Conservation (phyloP, 2,797 vertebrate genomes). For the Bovichtus variegatus region DNA sequence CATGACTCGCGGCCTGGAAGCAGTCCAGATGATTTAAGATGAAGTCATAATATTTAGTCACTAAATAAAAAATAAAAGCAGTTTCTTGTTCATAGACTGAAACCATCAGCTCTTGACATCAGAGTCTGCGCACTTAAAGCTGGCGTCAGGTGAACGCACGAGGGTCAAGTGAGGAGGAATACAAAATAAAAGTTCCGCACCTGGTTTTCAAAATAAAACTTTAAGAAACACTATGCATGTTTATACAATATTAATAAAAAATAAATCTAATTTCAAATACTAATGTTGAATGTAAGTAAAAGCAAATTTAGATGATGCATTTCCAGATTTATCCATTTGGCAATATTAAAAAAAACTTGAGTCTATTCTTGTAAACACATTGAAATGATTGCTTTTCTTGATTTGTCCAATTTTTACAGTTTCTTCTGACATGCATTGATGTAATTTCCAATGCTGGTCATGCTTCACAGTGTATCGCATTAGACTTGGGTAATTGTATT, state of each 20-base stretch:
- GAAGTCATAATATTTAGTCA: constrained; percentile 8
- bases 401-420: not conserved
- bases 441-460: not conserved
- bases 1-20: not conserved
- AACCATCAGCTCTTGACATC: constrained; percentile 31
- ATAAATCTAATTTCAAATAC: too few relatives aligned
- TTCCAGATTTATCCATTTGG: too few relatives aligned
- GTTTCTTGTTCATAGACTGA: not conserved
- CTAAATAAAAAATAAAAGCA: not conserved
- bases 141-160: constrained; percentile 33
- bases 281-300: not conserved
- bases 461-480: not conserved
- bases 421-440: not conserved
- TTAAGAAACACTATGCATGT: not conserved
- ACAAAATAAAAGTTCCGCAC: not conserved
- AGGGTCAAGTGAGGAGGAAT: constrained; percentile 9
- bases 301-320: too few relatives aligned
- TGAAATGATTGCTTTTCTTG: not conserved
- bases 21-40: not conserved
- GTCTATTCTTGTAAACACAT: not conserved
- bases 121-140: constrained; percentile 58
- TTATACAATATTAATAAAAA: not conserved
- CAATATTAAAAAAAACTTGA: not conserved
- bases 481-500: not conserved
- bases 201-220: constrained; percentile 57